Evolutionary conservation across 2,797 vertebrate genomes (phyloP), one percentile per base, ranked within the genome.

Genomic region (Parauchenoglanis ngamensis): DNA sequence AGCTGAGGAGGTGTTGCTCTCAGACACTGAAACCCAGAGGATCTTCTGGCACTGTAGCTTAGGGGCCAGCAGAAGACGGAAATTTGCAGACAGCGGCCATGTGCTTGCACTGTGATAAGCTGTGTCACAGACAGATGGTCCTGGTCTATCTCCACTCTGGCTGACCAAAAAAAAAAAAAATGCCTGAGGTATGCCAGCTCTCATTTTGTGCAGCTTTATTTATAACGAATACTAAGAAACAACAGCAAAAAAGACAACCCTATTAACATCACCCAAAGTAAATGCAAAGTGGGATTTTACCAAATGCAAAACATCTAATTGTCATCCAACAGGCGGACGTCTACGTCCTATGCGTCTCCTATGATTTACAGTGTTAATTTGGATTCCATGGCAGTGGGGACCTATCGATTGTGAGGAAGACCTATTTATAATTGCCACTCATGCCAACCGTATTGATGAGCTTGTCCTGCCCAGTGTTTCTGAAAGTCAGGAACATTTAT

Each of bases 401-500:
- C 85, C 57, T 92, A 95, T 95, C 93, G 93, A 95, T 94, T 94
- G 87, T 31, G 85, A 85, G 85, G 79, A 90, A 92, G 91, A 92
- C 72, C 77, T 90, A 92, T 94, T 92, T 89, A 92, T 94, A 93
- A 94, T 93, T 93, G 90, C 87, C 90, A 93, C 93, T 94, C 93
- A 94, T 92, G 92, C 67, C 91, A 90, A 91, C 92, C 87, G 91
- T 95, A 94, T 95, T 95, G 93, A 95, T 93, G 90, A 94, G 79
- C 86, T 85, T 54, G n/a, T 79, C 56, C 85, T 76, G 57, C 21
- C 17, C 23, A 80, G 87, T 59, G 52, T 94, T 93, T 92, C 93
- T 92, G 93, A 96, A 96, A 95, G 95, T 96, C 95, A 96, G 89
- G 90, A 91, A 93, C 89, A 95, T 96, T 96, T 93, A 94, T 95